Conservation (phyloP, 1,140 invertebrate genomes). For the Oryzaephilus surinamensis region DNA sequence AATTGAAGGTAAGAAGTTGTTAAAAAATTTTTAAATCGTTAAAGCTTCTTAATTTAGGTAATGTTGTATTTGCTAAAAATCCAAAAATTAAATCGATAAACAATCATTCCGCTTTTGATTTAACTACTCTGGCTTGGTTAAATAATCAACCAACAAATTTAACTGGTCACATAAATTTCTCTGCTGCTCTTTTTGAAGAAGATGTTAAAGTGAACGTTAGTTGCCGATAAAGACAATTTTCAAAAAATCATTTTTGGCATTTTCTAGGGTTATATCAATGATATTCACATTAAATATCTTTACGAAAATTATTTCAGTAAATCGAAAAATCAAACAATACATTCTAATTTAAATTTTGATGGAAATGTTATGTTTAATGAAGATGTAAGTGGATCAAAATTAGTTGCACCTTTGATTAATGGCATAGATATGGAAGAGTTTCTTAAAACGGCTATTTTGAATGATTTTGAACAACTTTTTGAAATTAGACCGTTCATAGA, state of each 20-base stretch:
- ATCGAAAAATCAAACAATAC: constrained; percentile 25
- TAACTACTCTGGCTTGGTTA: constrained; percentile 26
- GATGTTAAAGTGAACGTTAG: constrained; percentile 24
- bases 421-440: constrained; percentile 22
- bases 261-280: constrained; percentile 26
- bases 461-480: constrained; percentile 27
- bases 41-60: constrained; percentile 17
- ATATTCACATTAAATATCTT: constrained; percentile 18
- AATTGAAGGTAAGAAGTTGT: constrained; percentile 19
- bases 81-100: constrained; percentile 20
- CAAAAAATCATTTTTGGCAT: constrained; percentile 1
- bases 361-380: constrained; percentile 19
- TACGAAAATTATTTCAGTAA: constrained; percentile 32
- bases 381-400: constrained; percentile 16
- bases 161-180: constrained; percentile 16
- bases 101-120: constrained; percentile 8
- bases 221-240: not conserved
- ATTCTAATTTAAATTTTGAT: constrained; percentile 18
- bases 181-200: constrained; percentile 20
- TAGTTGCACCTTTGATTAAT: constrained; percentile 18
- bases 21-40: constrained; percentile 6
- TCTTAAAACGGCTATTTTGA: constrained; percentile 18
- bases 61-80: constrained; percentile 21
- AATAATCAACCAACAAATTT: constrained; percentile 16
- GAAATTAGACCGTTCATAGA: constrained; percentile 18